These are phyloP conservation scores for Polymixis lichenea DNA, from an alignment of 2,888 invertebrate genomes.

Conservation along the genomic window DNA sequence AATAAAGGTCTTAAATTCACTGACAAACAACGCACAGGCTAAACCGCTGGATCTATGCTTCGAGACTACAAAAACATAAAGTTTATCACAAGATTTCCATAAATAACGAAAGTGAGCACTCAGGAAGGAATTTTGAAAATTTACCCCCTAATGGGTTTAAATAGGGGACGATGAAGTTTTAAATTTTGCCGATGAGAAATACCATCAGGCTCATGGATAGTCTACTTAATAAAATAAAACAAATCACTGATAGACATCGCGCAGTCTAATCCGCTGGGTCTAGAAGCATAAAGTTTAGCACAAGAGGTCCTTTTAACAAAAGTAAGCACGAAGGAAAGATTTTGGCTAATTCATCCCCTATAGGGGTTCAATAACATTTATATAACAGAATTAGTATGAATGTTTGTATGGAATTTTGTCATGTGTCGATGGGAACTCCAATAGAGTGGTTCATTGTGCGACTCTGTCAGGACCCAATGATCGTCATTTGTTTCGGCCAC, in stretches of 20 bases:
- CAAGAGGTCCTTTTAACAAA: too few relatives aligned
- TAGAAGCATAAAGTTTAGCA: too few relatives aligned
- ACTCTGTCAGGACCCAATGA: background rate
- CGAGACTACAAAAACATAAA: background rate
- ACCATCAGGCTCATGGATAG: background rate
- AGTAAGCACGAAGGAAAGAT: too few relatives aligned
- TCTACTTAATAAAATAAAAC: background rate
- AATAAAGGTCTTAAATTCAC: background rate
- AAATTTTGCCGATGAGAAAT: background rate
- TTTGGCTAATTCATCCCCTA: too few relatives aligned
- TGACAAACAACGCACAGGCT: background rate
- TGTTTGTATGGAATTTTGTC: too few relatives aligned
- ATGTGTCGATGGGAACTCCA: too few relatives aligned
- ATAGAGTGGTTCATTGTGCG: background rate
- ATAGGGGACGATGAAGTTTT: background rate
- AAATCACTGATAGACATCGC: too few relatives aligned
- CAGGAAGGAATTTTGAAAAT: background rate
- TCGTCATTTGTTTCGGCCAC: background rate
- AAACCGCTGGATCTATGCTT: background rate
- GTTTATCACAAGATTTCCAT: background rate
- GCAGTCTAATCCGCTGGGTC: too few relatives aligned
- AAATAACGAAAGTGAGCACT: background rate
- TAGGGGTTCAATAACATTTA: too few relatives aligned
- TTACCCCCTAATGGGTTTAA: background rate
- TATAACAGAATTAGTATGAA: too few relatives aligned